Base-by-base conservation (phyloP, 2,888 invertebrate genomes). In the Agonopterix heracliana region DNA sequence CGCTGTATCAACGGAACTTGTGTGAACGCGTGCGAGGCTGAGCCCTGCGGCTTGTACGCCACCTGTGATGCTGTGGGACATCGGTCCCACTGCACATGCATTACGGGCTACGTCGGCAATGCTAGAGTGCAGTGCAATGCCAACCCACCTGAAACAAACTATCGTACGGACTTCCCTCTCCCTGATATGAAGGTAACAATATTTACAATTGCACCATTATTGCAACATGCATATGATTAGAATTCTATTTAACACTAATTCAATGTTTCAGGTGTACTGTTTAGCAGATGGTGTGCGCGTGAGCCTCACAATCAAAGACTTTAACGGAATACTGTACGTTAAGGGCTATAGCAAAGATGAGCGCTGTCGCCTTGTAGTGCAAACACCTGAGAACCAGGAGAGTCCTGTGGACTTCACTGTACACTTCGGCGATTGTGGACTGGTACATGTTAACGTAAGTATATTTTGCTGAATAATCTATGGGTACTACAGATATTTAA, bases 341-440 rank as follows among this genome's bases (percentile, higher is more conserved):
- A 97, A 97, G 83, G 97, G 97, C 35, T 96, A 97, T 81, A 97
- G 97, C 74, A 97, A 97, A 77, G 96, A 97, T 66, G 96, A 96
- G 71, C 92, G 95, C 54, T 98, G 97, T 73, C 91, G 97, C 56
- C 90, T 94, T 47, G 93, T 96, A 1, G 93, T 96, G 1, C 93
- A 94, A 36, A 90, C 95, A 49, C 92, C 95, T 9, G 91, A 92
- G 9, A 93, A 94, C 63, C 88, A 90, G 47, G 91, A 92, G 45
- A 90, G 90, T 59, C 91, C 91, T 7, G 94, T 95, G 68, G 93
- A 94, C 65, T 96, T 96, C 81, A 95, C 95, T 64, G 96, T 97
- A 26, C 92, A 94, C 64, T 98, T 98, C 68, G 97, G 97, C 58
- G 95, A 93, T 61, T 98, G 97, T 70, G 97, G 97, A 54, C 90